These are phyloP conservation scores for Zosterops pallidus DNA, from an alignment of 2,113 vertebrate species.

Conservation along the genomic window DNA sequence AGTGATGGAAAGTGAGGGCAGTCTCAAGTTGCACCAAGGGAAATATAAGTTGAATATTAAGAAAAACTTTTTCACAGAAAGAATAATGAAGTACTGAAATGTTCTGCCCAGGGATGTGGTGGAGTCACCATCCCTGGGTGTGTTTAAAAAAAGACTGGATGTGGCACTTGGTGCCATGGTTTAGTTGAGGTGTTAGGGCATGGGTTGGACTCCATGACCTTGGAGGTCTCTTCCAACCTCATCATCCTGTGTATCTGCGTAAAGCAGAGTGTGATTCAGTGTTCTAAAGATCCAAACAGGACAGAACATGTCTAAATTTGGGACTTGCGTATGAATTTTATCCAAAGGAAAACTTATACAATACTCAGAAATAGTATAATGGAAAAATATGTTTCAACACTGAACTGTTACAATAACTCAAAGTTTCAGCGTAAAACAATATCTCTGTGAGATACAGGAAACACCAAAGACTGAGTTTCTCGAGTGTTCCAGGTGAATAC, in stretches of 20 bases:
- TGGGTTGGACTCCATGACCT: not conserved
- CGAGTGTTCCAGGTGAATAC: not conserved
- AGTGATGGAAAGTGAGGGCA: too few species aligned
- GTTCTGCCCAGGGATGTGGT: not conserved
- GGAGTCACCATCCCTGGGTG: not conserved
- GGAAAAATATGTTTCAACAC: not conserved
- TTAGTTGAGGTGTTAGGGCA: not conserved
- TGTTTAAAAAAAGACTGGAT: not conserved
- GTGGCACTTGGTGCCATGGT: not conserved
- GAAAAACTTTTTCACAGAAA: too few species aligned
- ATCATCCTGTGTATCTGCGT: not conserved
- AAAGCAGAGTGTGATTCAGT: not conserved
- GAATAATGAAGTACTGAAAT: not conserved
- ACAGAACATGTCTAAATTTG: not conserved
- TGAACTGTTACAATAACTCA: not conserved
- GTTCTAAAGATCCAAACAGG: not conserved
- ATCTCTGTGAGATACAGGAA: not conserved
- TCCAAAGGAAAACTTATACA: not conserved
- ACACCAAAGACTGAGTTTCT: not conserved
- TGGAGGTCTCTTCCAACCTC: not conserved
- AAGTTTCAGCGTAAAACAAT: not conserved
- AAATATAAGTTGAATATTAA: too few species aligned
- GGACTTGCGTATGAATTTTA: not conserved
- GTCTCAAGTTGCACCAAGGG: too few species aligned
- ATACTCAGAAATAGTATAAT: not conserved